Conservation (phyloP, 2,888 invertebrate genomes). For the Cetonia aurata region DNA sequence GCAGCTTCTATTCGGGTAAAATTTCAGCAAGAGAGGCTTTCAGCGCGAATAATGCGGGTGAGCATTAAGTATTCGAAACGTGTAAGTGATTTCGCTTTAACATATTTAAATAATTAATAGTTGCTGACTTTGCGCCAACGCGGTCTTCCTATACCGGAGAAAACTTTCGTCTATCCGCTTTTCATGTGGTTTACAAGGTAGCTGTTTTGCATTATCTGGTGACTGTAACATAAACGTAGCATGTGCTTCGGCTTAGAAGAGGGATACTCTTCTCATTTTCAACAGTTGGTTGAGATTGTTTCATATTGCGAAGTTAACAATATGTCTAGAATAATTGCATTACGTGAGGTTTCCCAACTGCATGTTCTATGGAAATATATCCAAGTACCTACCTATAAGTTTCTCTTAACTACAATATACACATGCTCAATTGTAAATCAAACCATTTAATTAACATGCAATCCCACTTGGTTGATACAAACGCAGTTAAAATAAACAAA, state of each 20-base stretch:
- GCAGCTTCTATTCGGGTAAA: slow-evolving; percentile 4
- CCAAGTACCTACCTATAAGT: too few species aligned
- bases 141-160: not conserved
- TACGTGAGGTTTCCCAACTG: not conserved
- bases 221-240: too few species aligned
- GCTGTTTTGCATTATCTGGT: too few species aligned
- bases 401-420: not conserved
- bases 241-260: too few species aligned
- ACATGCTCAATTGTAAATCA: not conserved
- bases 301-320: not conserved
- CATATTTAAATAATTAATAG: slow-evolving; percentile 33
- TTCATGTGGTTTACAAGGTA: too few species aligned
- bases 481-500: too few species aligned
- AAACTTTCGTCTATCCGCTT: slow-evolving; percentile 1
- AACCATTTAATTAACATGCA: too few species aligned
- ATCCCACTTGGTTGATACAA: too few species aligned
- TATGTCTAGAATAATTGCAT: too few species aligned
- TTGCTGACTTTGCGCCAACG: slow-evolving; percentile 15
- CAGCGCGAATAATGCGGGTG: slow-evolving; percentile 3
- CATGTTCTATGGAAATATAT: too few species aligned
- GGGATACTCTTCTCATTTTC: too few species aligned
- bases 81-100: slow-evolving; percentile 24
- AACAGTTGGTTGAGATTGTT: not conserved
- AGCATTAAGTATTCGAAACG: slow-evolving; percentile 24
- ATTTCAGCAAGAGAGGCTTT: slow-evolving; percentile 13